phyloP scores from a whole-genome alignment of 1,140 invertebrate genomes.

The Apolygus lucorum region DNA sequence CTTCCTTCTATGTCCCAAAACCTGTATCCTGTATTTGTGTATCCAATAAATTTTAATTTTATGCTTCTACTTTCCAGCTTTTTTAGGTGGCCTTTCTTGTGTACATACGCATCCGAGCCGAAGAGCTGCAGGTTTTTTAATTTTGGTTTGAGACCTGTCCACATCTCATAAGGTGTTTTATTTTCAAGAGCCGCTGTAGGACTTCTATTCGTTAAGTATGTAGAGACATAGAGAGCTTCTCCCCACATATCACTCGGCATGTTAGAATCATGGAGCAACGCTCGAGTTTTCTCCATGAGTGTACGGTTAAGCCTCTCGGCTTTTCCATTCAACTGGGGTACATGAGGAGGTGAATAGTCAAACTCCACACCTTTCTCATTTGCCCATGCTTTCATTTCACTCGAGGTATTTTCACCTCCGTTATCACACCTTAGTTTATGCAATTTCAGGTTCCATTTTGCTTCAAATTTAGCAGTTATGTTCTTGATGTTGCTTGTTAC shows the following conservation, averaged over 20 bases:
- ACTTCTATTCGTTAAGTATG: conserved; percentile 35
- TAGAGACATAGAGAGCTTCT: conserved; percentile 33
- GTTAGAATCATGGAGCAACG: conserved; percentile 34
- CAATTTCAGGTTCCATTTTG: conserved; percentile 30
- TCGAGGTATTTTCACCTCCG: conserved; percentile 35
- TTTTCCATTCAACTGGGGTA: conserved; percentile 39
- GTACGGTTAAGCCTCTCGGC: conserved; percentile 39
- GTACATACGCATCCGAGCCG: conserved; percentile 34
- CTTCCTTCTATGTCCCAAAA: not conserved
- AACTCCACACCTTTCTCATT: conserved; percentile 32
- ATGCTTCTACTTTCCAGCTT: conserved; percentile 21
- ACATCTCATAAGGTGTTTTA: conserved; percentile 36
- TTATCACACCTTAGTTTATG: conserved; percentile 34
- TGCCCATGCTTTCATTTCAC: conserved; percentile 32
- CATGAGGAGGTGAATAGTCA: conserved; percentile 33
- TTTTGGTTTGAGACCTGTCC: conserved; percentile 34
- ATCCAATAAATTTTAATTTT: conserved; percentile 6
- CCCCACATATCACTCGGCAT: conserved; percentile 34
- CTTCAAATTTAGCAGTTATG: conserved; percentile 31
- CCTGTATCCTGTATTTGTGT: not conserved
- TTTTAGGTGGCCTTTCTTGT: conserved; percentile 31
- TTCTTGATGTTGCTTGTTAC: conserved; percentile 35
- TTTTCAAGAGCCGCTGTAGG: conserved; percentile 22
- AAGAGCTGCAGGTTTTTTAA: conserved; percentile 36
- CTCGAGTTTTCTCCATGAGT: conserved; percentile 36